Evolutionary conservation across 2,797 vertebrate genomes (phyloP), one percentile per base, ranked within the genome.

Genomic region (Macropus fuliginosus): DNA sequence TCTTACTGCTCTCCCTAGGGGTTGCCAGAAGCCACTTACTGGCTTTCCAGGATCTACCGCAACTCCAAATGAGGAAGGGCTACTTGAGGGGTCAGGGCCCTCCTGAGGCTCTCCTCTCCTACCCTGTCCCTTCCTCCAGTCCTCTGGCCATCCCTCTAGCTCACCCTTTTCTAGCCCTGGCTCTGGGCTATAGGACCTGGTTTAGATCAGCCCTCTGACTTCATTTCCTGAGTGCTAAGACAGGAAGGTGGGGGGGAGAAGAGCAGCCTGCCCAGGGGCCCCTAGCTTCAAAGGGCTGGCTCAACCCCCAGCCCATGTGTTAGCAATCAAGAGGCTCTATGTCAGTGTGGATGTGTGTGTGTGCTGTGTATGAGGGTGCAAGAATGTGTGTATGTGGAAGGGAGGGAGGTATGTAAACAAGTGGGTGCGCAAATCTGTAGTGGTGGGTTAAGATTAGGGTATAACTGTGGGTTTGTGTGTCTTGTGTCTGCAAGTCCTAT

Each of bases 201-300:
- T 98, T 97, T 98, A 98, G 98, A 98, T 98, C 98, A 98, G 98
- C 92, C 74, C 98, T 98, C 98, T 99, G 98, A 99, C 98, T 99
- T 99, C 98, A 99, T 98, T 99, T 99, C 98, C 98, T 98, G 98
- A 98, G 97, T 98, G 96, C 1, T 97, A 98, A 98, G 98, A 98
- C 98, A 97, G 97, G 97, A 98, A 98, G 98, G 95, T 40, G 94
- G 97, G 97, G 97, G 97, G 40, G 74, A 14, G 3, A 11, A 56
- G 98, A 98, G 97, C 0, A 93, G 95, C 95, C 94, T 97, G 98
- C 97, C 94, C 97, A 95, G 46, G 98, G 98, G 98, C 98, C 95
- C 74, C 98, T 66, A 66, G 98, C 98, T 98, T 98, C 97, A 97
- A 98, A 98, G 98, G 95, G 97, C 91, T 97, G 98, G 98, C 98